Evolutionary conservation across 2,797 vertebrate genomes (phyloP), one percentile per base, ranked within the genome.

Genomic region (Corythornis leucogaster): DNA sequence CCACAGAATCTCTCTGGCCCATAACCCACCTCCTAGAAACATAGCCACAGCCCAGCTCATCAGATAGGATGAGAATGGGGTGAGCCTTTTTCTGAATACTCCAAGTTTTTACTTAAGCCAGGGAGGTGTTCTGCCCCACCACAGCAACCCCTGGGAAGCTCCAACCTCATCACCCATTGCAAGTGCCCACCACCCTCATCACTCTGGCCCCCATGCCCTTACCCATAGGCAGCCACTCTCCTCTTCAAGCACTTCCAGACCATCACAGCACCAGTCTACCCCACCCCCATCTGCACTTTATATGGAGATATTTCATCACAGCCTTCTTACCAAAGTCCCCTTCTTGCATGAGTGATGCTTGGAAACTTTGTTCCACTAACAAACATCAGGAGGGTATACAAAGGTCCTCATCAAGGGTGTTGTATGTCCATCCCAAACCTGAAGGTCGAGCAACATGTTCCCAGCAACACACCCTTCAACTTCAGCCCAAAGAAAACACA

Each of bases 271-370:
- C 31, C 63, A 71, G 21, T 6, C 6, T 11, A 25, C 11, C 9
- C 15, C 14, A 6, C 17, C 9, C 9, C 2, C 28, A 24, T 9
- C 38, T 66, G 90, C 83, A 80, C 93, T 95, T 91, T 92, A 82
- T n/a, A 62, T 43, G 4, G 69, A 50, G 35, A 73, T 43, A 69
- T 95, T 94, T 95, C 94, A 88, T 55, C 93, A 96, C 59, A 63
- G 63, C 43, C 67, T 74, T 92, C 31, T 95, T 93, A 69, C 93
- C 83, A 92, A 95, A 93, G 95, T 94, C 93, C 94, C 62, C 40
- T 87, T 75, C 82, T 91, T 85, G 84, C 92, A 90, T 80, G 88
- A 94, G 22, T 3, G 55, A 90, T 69, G 83, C 67, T 86, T 8
- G 4, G 70, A 80, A 94, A 91, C 88, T 95, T 92, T 93, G 90